Conservation (phyloP, 2,797 vertebrate genomes). For the Catharus ustulatus region DNA sequence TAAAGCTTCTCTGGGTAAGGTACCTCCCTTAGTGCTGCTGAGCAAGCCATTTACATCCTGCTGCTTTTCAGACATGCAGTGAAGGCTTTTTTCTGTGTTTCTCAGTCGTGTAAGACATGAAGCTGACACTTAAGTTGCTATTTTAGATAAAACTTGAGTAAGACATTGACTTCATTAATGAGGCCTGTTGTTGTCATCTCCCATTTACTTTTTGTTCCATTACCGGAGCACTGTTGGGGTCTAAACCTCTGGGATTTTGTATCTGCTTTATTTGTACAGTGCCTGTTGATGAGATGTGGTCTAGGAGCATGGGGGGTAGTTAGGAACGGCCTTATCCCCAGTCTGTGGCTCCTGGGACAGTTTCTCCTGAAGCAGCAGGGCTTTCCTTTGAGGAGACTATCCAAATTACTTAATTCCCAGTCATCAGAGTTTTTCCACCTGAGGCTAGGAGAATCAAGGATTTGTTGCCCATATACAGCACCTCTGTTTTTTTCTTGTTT, state of each 20-base stretch:
- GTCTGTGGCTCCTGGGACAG: neutral
- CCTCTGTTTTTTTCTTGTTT: no score
- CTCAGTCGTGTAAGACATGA: neutral
- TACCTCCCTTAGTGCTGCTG: neutral
- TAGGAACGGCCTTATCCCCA: neutral
- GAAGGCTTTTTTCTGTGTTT: neutral
- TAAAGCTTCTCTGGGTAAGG: neutral
- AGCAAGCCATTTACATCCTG: neutral
- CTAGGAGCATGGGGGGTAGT: fast-evolving
- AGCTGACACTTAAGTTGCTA: neutral
- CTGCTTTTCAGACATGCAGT: neutral
- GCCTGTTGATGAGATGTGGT: neutral
- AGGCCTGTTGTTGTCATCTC: neutral
- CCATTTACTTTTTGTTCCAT: neutral
- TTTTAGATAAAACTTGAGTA: neutral
- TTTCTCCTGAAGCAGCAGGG: neutral
- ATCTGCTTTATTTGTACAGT: neutral
- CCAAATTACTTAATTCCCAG: neutral
- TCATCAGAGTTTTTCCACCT: neutral
- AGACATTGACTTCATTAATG: neutral
- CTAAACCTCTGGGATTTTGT: neutral
- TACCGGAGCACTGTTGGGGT: no score
- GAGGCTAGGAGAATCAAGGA: neutral
- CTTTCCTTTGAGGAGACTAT: neutral
- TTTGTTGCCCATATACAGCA: neutral